phyloP scores from a whole-genome alignment of 2,797 vertebrate genomes.

The Peromyscus attwateri region DNA sequence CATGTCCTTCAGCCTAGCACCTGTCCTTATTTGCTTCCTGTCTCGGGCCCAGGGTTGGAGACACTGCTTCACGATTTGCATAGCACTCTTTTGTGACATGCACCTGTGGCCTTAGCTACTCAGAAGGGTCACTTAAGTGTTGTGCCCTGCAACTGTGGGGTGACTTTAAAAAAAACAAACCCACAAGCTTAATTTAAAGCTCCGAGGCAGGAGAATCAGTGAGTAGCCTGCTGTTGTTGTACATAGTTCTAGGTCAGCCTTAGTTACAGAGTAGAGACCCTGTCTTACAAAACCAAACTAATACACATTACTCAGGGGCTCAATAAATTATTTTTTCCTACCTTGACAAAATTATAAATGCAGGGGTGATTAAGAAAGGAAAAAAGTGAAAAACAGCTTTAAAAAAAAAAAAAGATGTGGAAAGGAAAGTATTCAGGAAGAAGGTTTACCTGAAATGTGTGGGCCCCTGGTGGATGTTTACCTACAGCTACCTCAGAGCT shows the following conservation, averaged over 20 bases:
- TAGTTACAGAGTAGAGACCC: neutral
- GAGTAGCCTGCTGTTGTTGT: neutral
- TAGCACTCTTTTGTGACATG: neutral
- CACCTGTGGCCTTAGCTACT: neutral
- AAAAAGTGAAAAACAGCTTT: slow-evolving; percentile 8
- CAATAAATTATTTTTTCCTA: neutral
- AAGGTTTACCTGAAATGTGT: slow-evolving; percentile 11
- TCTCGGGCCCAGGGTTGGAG: neutral
- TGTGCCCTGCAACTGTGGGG: neutral
- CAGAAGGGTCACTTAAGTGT: neutral
- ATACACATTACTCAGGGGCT: no score
- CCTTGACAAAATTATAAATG: neutral
- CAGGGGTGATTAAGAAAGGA: slow-evolving; percentile 2
- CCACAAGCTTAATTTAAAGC: neutral
- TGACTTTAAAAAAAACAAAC: neutral
- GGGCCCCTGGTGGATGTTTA: neutral
- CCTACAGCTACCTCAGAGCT: neutral
- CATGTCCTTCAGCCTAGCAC: neutral
- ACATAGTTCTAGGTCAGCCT: neutral
- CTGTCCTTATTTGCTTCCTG: neutral
- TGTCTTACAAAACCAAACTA: neutral
- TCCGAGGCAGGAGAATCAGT: neutral
- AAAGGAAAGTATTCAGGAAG: neutral
- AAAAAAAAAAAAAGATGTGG: slow-evolving; percentile 8
- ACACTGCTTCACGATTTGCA: neutral